Evolutionary conservation across 2,888 invertebrate genomes (phyloP).

Genomic region (Cryptophagus acutangulus): DNA sequence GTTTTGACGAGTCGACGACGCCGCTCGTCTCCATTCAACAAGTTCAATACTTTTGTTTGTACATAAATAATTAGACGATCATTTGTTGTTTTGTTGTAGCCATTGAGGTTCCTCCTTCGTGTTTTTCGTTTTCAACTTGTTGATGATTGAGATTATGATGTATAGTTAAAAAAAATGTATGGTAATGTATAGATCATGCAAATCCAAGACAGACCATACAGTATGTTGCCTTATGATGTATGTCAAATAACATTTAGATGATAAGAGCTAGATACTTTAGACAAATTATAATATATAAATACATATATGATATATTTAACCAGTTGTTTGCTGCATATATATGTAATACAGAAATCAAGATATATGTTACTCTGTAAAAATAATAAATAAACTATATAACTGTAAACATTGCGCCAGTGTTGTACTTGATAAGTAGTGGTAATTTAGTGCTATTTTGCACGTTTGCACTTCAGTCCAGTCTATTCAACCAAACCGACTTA

Average conservation of each 20-base stretch:
- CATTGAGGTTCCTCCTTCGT: too few species aligned
- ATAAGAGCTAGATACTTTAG: slow-evolving; percentile 2
- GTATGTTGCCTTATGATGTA: slow-evolving; percentile 43
- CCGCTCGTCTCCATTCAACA: too few species aligned
- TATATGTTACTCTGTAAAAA: slow-evolving; percentile 21
- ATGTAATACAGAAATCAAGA: slow-evolving; percentile 11
- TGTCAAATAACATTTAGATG: slow-evolving; percentile 28
- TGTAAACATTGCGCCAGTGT: too few species aligned
- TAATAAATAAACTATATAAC: slow-evolving; percentile 21
- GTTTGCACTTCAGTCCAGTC: slow-evolving; percentile 23
- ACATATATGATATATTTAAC: slow-evolving; percentile 16
- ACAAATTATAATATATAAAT: slow-evolving; percentile 6
- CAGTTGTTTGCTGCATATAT: slow-evolving; percentile 19
- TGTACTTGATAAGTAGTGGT: slow-evolving; percentile 32
- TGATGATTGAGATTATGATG: too few species aligned
- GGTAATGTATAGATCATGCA: slow-evolving; percentile 14
- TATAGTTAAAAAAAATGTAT: slow-evolving; percentile 7
- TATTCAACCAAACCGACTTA: slow-evolving; percentile 39
- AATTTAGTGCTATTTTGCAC: slow-evolving; percentile 32
- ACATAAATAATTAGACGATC: too few species aligned
- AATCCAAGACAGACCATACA: slow-evolving; percentile 32
- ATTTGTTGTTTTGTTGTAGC: too few species aligned
- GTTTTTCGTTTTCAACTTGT: too few species aligned
- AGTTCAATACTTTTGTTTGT: too few species aligned
- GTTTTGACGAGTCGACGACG: too few species aligned